phyloP scores from a whole-genome alignment of 1,140 invertebrate species.

The Drosophila saltans region DNA sequence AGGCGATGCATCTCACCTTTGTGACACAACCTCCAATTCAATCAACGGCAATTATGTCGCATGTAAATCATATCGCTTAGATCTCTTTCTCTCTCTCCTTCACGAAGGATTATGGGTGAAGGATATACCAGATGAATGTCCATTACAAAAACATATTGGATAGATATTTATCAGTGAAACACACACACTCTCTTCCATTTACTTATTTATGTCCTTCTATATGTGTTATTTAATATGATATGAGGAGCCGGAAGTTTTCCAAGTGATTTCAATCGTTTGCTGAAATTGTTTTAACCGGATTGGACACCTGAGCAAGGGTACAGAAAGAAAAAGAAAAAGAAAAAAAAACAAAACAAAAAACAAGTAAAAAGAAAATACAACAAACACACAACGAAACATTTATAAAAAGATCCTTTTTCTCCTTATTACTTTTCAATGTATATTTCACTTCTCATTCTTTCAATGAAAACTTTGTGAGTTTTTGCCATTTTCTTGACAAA shows the following conservation, averaged over 20 bases:
- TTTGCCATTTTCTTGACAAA: no score
- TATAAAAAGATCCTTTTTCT: background rate
- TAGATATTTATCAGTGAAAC: conserved; percentile 6
- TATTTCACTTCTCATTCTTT: no score
- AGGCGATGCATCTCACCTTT: conserved; percentile 54
- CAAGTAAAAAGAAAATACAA: no score
- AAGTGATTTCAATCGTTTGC: background rate
- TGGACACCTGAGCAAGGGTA: conserved; percentile 6
- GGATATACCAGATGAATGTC: background rate
- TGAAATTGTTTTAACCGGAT: conserved; percentile 4
- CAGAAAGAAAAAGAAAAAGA: background rate
- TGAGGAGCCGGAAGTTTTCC: background rate
- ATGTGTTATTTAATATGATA: conserved; percentile 2
- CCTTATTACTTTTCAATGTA: no score
- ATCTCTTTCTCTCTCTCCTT: conserved; percentile 31
- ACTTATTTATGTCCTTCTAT: background rate
- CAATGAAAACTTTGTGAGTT: no score
- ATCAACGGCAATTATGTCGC: conserved; percentile 74
- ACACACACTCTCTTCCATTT: background rate
- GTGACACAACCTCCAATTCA: conserved; percentile 55
- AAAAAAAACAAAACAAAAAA: no score
- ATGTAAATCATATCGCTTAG: conserved; percentile 50
- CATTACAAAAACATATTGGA: background rate
- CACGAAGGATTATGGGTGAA: background rate
- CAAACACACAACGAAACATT: no score